A percentile compares a stretch with the other conserved stretches of the same genome.
phyloP scores from a whole-genome alignment of 2,113 vertebrate species.

The Sinosuthora webbiana region DNA sequence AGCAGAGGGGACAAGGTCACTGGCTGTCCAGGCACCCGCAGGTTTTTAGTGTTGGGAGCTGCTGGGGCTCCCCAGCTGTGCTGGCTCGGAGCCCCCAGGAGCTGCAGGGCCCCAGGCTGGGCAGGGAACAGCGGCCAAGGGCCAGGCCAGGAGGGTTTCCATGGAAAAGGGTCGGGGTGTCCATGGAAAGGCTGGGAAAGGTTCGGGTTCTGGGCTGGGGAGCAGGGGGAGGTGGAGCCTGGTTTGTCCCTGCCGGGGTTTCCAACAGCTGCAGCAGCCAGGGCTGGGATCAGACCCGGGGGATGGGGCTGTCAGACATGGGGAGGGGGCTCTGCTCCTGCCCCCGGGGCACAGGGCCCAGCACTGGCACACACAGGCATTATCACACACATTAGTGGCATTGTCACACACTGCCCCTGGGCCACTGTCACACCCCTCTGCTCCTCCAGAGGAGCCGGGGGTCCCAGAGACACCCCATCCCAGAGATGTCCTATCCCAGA shows the following conservation, averaged over 20 bases:
- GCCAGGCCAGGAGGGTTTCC: background rate
- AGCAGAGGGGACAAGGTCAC: background rate
- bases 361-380: accelerated
- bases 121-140: background rate
- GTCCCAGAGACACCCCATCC: no score
- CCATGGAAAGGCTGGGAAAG: background rate
- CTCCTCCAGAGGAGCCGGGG: background rate
- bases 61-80: background rate
- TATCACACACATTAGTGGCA: no score
- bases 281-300: background rate
- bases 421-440: accelerated
- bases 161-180: background rate
- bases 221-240: background rate
- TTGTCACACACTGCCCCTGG: accelerated
- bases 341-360: background rate
- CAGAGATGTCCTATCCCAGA: background rate
- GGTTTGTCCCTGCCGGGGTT: background rate
- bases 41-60: background rate
- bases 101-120: background rate
- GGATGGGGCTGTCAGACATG: background rate
- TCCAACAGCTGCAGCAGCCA: background rate
- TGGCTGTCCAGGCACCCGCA: background rate
- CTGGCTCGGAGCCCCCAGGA: background rate
- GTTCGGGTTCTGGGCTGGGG: background rate
- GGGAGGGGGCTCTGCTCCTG: background rate